Evolutionary conservation across 2,113 vertebrate genomes (phyloP), one percentile per base, ranked within the genome.

Genomic region (Carettochelys insculpta): DNA sequence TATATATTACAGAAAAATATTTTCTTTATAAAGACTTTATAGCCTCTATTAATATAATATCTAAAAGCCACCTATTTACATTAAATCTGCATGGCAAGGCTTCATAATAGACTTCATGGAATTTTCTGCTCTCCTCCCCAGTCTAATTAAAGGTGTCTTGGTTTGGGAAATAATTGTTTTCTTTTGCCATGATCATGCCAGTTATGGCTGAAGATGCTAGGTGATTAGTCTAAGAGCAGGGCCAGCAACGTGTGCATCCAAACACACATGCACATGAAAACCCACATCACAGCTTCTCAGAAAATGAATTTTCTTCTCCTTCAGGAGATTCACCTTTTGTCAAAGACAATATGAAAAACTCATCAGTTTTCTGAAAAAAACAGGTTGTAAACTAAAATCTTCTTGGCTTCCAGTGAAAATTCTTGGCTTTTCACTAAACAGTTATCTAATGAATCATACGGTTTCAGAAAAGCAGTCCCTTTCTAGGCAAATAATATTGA

Each of bases 141-240:
- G 47, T 4, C 0, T 47, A 31, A 5, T 50, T 8, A 56, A 43
- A 41, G 22, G 7, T 1, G 1, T 13, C 6, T 75, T 75, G 27
- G 71, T 41, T 43, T 43, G 43, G 24, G 12, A 14, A 45, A 45
- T 31, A 53, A 47, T 1, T 0, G 14, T 10, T 47, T 48, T 47
- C 5, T 51, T 86, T 56, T 73, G 52, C 22, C 12, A 34, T 11
- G 41, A 2, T 11, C 2, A 3, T 31, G 50, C 3, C 38, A 65
- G 43, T 45, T 3, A 34, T 2, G 16, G 45, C 31, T 50, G 47
- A 22, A 83, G 38, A 3, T 3, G 2, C 25, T 13, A 1, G 2
- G 17, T 41, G 31, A 7, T n/a, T 80, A 73, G 54, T 13, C 53
- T 80, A 17, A 53, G 43, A 58, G 6, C 9, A 47, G 52, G 19